Base-by-base conservation (phyloP, 2,113 vertebrate genomes). In the Galeopterus variegatus region DNA sequence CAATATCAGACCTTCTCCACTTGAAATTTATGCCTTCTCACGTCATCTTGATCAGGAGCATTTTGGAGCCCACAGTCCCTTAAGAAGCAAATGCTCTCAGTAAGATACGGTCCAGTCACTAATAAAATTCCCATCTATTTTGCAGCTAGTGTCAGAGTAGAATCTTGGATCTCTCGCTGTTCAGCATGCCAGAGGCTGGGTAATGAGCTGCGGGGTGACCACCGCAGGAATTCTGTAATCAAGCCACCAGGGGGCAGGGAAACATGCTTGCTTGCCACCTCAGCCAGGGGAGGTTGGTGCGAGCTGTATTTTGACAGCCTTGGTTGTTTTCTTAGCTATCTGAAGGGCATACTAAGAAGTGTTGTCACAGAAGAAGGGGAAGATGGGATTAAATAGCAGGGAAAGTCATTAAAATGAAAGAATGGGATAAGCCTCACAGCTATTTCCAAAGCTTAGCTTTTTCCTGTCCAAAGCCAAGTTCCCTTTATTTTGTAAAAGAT, bases 321-420 rank as follows among this genome's bases (percentile, higher is more conserved):
- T 87, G 88, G 92, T 97, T 95, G 93, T 97, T 95, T 97, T 92
- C 91, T 93, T 81, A 93, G 93, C 86, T 87, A 76, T 76, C 79
- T 70, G 26, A 94, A 97, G 75, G 89, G 79, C 96, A 97, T 92
- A 80, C 93, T 97, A 97, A 93, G 95, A 95, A 94, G 89, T 41
- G 23, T n/a, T 96, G 94, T 92, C 83, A 72, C 60, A 95, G 88
- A 92, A 93, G 56, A 88, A 79, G 69, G 75, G 52, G 48, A 90
- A 72, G 86, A 77, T 85, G 60, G 94, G 64, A 93, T 97, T 97
- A 92, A 97, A 93, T 90, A 73, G 60, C 81, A 92, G 60, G 70
- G 75, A 97, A 95, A 97, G 75, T 88, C 96, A 97, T 97, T 97
- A 92, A 95, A 93, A 96, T 90, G 60, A 97, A 96, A 96, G 94